Percentiles rank a stretch among this genome's conserved stretches.
Evolutionary conservation across 2,113 vertebrate genomes (phyloP).

Genomic region (Setophaga coronata): DNA sequence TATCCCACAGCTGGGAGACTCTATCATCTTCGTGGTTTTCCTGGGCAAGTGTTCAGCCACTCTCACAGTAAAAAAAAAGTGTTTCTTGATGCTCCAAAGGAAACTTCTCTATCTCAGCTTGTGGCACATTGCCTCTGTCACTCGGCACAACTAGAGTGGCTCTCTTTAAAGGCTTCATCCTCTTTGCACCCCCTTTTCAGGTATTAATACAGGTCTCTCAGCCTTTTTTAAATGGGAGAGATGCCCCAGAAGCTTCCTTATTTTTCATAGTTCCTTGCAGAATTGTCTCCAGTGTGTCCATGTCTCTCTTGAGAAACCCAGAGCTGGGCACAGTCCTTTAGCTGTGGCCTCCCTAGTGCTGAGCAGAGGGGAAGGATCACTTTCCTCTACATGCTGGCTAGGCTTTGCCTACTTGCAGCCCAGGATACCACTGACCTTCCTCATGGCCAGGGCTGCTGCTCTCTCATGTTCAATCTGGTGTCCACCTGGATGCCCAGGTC

Average conservation of each 20-base stretch:
- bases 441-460: not conserved
- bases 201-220: not conserved
- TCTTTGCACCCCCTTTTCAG: not conserved
- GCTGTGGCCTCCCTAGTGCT: not conserved
- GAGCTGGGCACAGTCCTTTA: not conserved
- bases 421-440: not conserved
- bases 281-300: not conserved
- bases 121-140: accelerated
- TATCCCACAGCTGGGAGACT: not conserved
- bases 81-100: not conserved
- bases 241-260: too few relatives aligned
- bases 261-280: not conserved
- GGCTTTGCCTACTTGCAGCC: accelerated
- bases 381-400: accelerated
- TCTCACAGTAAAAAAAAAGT: not conserved
- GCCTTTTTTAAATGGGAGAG: not conserved
- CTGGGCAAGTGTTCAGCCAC: not conserved
- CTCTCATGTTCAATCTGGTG: not conserved
- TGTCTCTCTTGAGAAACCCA: not conserved
- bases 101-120: not conserved
- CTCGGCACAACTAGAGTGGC: not conserved
- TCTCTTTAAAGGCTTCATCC: not conserved
- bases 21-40: not conserved
- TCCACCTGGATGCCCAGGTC: accelerated
- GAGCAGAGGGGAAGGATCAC: not conserved